Conservation (phyloP, 2,888 invertebrate species). For the Cordilura impudica region DNA sequence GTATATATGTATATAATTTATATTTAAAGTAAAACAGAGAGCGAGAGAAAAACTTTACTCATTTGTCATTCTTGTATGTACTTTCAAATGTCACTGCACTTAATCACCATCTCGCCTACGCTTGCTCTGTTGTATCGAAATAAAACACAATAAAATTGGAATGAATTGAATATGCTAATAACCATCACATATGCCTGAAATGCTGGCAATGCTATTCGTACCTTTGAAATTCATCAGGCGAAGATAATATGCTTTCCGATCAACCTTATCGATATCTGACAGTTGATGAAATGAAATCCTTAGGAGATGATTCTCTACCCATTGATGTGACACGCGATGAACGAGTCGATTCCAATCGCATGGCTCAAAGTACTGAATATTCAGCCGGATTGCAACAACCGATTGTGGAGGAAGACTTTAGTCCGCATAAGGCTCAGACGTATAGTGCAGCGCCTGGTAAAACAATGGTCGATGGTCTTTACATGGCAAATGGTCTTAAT, state of each 20-base stretch:
- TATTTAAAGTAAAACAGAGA: conserved; percentile 13
- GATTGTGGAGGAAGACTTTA: conserved; percentile 82
- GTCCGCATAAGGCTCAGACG: conserved; percentile 81
- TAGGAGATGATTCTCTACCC: conserved; percentile 94
- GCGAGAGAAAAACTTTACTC: conserved; percentile 22
- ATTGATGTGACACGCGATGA: conserved; percentile 96
- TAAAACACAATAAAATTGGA: conserved; percentile 55
- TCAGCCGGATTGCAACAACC: conserved; percentile 70
- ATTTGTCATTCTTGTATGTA: conserved; percentile 54
- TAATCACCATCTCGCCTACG: conserved; percentile 24
- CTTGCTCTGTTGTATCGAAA: conserved; percentile 43
- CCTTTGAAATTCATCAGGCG: conserved; percentile 81
- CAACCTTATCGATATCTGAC: conserved; percentile 94
- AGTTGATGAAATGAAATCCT: conserved; percentile 96
- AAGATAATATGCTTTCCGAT: conserved; percentile 94
- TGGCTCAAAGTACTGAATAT: conserved; percentile 79
- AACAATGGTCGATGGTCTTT: conserved; percentile 76
- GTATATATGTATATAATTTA: conserved; percentile 28
- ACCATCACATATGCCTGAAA: conserved; percentile 51
- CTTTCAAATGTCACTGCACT: conserved; percentile 50
- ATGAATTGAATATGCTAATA: conserved; percentile 52
- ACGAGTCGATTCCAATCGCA: conserved; percentile 85
- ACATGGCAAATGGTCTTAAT: conserved; percentile 75
- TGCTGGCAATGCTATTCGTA: conserved; percentile 60
- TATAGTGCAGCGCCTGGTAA: conserved; percentile 76